These are phyloP conservation scores for Notarius quadriscutis DNA, from an alignment of 2,113 vertebrate genomes.

Conservation along the genomic window DNA sequence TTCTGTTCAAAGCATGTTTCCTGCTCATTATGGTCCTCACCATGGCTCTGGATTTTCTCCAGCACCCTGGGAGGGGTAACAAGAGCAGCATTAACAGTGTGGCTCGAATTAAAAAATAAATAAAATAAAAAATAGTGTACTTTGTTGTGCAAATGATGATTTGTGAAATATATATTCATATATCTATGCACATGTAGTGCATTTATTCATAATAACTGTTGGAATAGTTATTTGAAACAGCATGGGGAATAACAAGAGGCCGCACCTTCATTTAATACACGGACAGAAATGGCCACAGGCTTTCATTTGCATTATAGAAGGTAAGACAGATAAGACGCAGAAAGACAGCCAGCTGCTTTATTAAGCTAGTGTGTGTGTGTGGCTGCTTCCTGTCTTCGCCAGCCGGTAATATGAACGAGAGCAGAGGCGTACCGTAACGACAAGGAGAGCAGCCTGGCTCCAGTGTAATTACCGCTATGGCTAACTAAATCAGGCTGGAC, in stretches of 20 bases:
- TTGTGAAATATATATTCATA: not conserved
- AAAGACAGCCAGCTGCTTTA: conserved; percentile 10
- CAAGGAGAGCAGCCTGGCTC: conserved; percentile 40
- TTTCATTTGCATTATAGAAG: conserved; percentile 29
- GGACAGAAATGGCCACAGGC: conserved; percentile 14
- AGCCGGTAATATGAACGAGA: not conserved
- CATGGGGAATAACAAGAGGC: not conserved
- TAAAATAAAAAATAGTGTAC: not conserved
- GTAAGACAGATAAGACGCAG: conserved; percentile 16
- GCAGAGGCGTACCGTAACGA: not conserved
- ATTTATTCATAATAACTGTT: not conserved
- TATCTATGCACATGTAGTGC: not conserved
- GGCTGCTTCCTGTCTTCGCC: conserved; percentile 1
- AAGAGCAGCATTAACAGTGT: not conserved
- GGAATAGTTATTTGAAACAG: not conserved
- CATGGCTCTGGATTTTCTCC: conserved; percentile 19
- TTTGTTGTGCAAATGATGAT: not conserved
- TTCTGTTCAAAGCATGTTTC: conserved; percentile 13
- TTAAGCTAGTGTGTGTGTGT: not conserved
- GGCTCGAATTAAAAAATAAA: not conserved
- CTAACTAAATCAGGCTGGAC: conserved; percentile 48
- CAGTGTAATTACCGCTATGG: conserved; percentile 56
- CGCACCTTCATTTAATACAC: conserved; percentile 9
- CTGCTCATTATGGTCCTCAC: conserved; percentile 20
- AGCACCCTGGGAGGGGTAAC: not conserved